Conservation (phyloP, 2,113 vertebrate species). For the Australoheros scitulus region DNA sequence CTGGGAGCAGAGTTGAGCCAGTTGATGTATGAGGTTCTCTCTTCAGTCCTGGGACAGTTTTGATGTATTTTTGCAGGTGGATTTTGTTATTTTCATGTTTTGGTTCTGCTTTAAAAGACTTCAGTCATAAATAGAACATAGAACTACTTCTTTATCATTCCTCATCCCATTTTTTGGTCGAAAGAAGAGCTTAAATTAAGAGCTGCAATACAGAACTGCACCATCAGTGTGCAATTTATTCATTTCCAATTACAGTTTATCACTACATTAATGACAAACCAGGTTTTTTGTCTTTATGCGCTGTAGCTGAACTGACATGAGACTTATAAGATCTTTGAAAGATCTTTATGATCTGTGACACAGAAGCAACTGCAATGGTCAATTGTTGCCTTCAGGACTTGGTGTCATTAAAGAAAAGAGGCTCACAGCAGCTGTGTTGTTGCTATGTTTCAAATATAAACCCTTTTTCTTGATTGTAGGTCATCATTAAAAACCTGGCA, state of each 20-base stretch:
- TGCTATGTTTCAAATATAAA: background rate
- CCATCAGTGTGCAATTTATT: background rate
- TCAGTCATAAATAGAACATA: background rate
- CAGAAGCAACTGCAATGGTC: background rate
- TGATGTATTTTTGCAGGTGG: background rate
- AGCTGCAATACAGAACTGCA: background rate
- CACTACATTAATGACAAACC: background rate
- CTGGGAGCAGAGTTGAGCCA: background rate
- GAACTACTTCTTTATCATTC: background rate
- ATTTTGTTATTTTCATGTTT: background rate
- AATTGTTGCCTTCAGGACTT: background rate
- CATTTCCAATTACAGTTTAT: background rate
- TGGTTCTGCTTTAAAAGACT: background rate
- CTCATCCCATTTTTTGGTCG: background rate
- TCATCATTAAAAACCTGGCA: background rate
- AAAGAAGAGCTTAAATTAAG: background rate
- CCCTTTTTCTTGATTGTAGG: background rate
- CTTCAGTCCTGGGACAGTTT: background rate
- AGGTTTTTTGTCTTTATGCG: background rate
- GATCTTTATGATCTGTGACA: background rate
- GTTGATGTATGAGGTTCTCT: background rate
- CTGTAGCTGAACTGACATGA: background rate
- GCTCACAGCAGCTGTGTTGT: background rate
- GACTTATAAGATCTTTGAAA: background rate
- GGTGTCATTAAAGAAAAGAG: background rate